These are phyloP conservation scores for Melieria omissa DNA, from an alignment of 2,888 invertebrate genomes.

Conservation along the genomic window DNA sequence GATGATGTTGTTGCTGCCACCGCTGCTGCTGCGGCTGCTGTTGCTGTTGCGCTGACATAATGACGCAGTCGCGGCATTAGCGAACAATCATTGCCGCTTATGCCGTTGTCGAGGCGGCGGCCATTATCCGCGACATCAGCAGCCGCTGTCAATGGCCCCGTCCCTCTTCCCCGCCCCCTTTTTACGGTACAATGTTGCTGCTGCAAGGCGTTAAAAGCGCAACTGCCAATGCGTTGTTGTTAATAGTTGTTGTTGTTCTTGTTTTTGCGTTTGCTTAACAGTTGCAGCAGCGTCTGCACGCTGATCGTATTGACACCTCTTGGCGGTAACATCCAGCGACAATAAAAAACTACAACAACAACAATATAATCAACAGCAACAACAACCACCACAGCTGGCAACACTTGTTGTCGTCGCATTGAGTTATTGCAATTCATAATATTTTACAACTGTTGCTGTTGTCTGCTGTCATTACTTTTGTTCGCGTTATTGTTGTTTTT, in stretches of 20 bases:
- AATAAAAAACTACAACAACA: too few relatives aligned
- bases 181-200: too few relatives aligned
- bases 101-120: background rate
- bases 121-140: background rate
- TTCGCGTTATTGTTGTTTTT: background rate
- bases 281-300: too few relatives aligned
- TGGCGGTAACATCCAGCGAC: too few relatives aligned
- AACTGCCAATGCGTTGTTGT: too few relatives aligned
- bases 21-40: background rate
- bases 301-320: too few relatives aligned
- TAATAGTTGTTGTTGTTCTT: too few relatives aligned
- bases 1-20: constrained; percentile 25
- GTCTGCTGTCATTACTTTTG: background rate
- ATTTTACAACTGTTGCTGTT: background rate
- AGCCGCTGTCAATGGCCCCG: constrained; percentile 1
- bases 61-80: constrained; percentile 16
- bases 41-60: constrained; percentile 15
- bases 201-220: too few relatives aligned
- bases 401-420: constrained; percentile 14
- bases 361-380: background rate
- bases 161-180: background rate
- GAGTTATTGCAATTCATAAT: constrained; percentile 31
- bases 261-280: too few relatives aligned
- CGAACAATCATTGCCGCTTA: constrained; percentile 28
- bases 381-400: constrained; percentile 4